Base-by-base conservation (phyloP, 2,797 vertebrate species). In the Oryzias sinensis region DNA sequence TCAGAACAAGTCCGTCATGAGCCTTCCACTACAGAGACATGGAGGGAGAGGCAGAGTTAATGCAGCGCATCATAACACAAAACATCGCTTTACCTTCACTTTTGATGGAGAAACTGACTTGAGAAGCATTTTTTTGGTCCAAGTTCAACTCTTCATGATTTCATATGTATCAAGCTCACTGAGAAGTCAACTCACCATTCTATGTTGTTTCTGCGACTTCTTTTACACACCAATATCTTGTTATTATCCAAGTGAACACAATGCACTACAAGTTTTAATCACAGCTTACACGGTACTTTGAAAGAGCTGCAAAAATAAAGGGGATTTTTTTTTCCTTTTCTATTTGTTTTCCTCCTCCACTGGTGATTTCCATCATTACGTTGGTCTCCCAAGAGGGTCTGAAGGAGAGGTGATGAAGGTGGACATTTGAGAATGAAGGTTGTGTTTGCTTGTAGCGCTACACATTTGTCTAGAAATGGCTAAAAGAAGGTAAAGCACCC, bases 1-100 rank as follows among this genome's bases (percentile, higher is more conserved):
- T 98, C 75, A 98, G 88, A 86, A 99, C 88, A 74, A 98, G 68
- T 27, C 96, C 97, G 69, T 98, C 96, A 8, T 99, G 97, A 77
- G 93, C 96, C 83, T 97, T 99, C 96, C 96, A 99, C 97, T 99
- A 68, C n/a, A 77, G 57, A 85, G 37, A 74, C 37, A 79, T n/a
- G 54, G 42, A 58, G 33, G 24, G n/a, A 51, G n/a, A 57, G 25
- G 14, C 20, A 53, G 4, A 41, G 0, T 7, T 46, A 59, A 13
- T 60, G 13, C 11, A 49, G 16, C 0, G 53, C 14, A 48, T 17
- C 22, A 58, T 16, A 25, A 61, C 8, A 17, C 6, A 18, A 56
- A 59, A 20, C 29, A 59, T 40, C 40, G 2, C 50, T 25, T 53
- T 24, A 3, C 2, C n/a, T n/a, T 58, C 1, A 33, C 1, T 25